Percentiles rank a stretch among this genome's conserved stretches.
phyloP scores from a whole-genome alignment of 2,797 vertebrate species.

The Cossypha caffra region DNA sequence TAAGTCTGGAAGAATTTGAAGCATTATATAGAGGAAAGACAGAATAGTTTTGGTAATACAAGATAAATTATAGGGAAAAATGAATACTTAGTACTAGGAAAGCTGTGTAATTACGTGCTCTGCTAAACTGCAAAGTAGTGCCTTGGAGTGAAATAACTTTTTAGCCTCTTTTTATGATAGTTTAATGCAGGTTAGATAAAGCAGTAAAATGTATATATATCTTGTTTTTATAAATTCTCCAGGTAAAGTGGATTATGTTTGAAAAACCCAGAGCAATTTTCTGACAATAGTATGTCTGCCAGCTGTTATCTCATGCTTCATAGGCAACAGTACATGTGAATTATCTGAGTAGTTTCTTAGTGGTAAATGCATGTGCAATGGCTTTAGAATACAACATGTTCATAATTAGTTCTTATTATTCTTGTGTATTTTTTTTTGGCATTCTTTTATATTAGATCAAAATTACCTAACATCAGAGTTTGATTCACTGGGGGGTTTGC shows the following conservation, averaged over 20 bases:
- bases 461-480: not conserved
- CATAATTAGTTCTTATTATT: not conserved
- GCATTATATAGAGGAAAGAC: not conserved
- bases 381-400: not conserved
- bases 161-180: not conserved
- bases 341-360: not conserved
- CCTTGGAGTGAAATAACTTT: not conserved
- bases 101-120: not conserved
- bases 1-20: slow-evolving; percentile 20
- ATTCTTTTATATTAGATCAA: not conserved
- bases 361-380: not conserved
- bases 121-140: not conserved
- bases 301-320: not conserved
- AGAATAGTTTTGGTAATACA: not conserved
- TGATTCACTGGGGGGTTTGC: not conserved
- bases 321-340: not conserved
- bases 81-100: not conserved
- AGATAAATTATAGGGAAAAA: not conserved
- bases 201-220: not conserved
- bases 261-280: not conserved
- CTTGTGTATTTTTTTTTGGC: not conserved
- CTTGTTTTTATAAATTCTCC: not conserved
- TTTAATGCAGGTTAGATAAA: not conserved
- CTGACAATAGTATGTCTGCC: not conserved
- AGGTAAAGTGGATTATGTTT: not conserved